Conservation (phyloP, 2,797 vertebrate species). For the Sparidentex hasta region DNA sequence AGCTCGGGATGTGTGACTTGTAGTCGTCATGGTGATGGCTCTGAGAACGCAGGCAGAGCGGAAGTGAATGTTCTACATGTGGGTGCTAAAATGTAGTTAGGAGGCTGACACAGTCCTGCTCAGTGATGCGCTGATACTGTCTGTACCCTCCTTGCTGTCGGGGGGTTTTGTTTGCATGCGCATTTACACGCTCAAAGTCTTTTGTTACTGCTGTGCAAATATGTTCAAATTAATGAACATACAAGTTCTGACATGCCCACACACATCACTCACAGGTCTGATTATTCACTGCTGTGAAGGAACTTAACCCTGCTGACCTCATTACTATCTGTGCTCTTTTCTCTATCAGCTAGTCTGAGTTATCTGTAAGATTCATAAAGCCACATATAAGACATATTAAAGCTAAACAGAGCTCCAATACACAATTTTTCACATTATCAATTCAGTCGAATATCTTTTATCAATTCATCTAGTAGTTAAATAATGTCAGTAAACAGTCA, state of each 20-base stretch:
- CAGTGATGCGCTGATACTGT: slow-evolving; percentile 34
- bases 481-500: too few relatives aligned
- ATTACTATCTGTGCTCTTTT: neutral
- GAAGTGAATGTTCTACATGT: slow-evolving; percentile 60
- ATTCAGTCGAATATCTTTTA: too few relatives aligned
- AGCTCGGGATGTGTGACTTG: slow-evolving; percentile 65
- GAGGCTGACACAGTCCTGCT: slow-evolving; percentile 39
- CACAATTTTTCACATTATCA: too few relatives aligned
- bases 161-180: slow-evolving; percentile 25
- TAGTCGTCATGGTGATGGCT: slow-evolving; percentile 70
- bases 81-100: slow-evolving; percentile 45
- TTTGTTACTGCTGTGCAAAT: slow-evolving; percentile 57
- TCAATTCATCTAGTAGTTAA: too few relatives aligned
- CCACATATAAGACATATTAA: neutral
- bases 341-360: neutral
- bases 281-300: slow-evolving; percentile 14
- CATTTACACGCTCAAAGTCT: slow-evolving; percentile 8
- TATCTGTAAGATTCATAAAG: neutral
- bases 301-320: slow-evolving; percentile 37
- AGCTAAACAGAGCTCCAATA: neutral
- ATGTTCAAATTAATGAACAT: slow-evolving; percentile 51
- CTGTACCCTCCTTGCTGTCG: neutral
- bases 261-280: slow-evolving; percentile 24
- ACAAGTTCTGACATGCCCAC: slow-evolving; percentile 51
- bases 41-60: slow-evolving; percentile 39